Conservation (phyloP, 2,113 vertebrate species). For the Amphiprion ocellaris region DNA sequence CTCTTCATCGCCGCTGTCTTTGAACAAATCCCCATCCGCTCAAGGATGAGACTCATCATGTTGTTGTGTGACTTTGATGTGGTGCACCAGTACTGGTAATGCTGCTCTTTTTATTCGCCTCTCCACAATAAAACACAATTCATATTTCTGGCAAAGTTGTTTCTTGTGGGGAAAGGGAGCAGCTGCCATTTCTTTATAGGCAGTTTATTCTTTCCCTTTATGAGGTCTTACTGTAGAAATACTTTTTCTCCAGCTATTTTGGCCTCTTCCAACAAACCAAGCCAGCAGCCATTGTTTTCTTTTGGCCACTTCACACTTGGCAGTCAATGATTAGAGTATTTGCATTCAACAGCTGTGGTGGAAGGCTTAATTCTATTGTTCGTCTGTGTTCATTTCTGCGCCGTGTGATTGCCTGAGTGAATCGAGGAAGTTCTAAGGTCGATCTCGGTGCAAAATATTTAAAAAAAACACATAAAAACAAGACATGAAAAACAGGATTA, state of each 20-base stretch:
- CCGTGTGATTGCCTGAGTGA: neutral
- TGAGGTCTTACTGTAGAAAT: slow-evolving; percentile 15
- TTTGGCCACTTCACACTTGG: slow-evolving; percentile 43
- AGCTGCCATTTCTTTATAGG: slow-evolving; percentile 18
- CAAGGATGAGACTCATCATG: slow-evolving; percentile 56
- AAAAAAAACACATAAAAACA: slow-evolving; percentile 25
- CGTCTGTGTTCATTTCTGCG: slow-evolving; percentile 23
- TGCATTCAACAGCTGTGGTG: slow-evolving; percentile 48
- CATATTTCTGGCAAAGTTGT: slow-evolving; percentile 32
- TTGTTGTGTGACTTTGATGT: slow-evolving; percentile 63
- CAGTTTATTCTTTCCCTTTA: slow-evolving; percentile 14
- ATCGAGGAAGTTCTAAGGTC: slow-evolving; percentile 6
- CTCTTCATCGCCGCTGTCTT: slow-evolving; percentile 30
- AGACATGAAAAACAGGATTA: slow-evolving; percentile 46
- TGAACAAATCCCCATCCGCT: slow-evolving; percentile 61
- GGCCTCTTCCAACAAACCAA: slow-evolving; percentile 15
- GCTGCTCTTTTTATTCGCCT: slow-evolving; percentile 27
- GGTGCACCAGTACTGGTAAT: slow-evolving; percentile 41
- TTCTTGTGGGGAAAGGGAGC: slow-evolving; percentile 11
- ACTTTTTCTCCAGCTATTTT: slow-evolving; percentile 35
- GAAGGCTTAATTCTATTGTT: slow-evolving; percentile 49
- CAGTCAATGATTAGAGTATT: slow-evolving; percentile 45
- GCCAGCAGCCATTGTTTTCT: slow-evolving; percentile 60
- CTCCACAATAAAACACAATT: neutral
- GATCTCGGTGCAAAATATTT: slow-evolving; percentile 25